These are phyloP conservation scores for Leucozona laternaria DNA, from an alignment of 2,888 invertebrate species.

Conservation along the genomic window DNA sequence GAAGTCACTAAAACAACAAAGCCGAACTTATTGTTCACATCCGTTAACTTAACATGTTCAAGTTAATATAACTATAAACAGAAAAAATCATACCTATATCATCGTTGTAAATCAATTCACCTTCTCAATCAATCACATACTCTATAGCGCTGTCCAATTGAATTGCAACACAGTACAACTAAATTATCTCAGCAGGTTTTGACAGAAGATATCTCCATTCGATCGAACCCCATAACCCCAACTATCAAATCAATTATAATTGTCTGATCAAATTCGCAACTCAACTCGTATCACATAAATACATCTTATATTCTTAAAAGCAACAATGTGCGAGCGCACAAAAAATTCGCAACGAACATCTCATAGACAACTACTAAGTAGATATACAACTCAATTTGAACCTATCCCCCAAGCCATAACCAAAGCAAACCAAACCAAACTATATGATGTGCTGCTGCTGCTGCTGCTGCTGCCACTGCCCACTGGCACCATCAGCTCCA, in stretches of 20 bases:
- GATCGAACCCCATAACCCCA: constrained; percentile 55
- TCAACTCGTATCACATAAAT: constrained; percentile 23
- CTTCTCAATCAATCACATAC: neutral
- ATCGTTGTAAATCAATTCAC: neutral
- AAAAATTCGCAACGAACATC: constrained; percentile 20
- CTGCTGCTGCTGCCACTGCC: neutral
- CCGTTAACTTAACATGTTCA: neutral
- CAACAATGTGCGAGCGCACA: constrained; percentile 4
- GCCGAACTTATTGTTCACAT: neutral
- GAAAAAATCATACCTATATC: neutral
- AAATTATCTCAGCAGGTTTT: constrained; percentile 38
- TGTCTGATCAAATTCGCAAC: constrained; percentile 33
- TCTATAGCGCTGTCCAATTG: constrained; percentile 41
- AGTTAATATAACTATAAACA: neutral
- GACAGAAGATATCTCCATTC: constrained; percentile 66
- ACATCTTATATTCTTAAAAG: neutral
- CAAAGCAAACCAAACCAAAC: neutral
- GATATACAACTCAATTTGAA: constrained; percentile 49
- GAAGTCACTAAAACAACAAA: too few relatives aligned
- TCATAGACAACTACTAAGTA: neutral
- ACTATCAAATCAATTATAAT: constrained; percentile 50
- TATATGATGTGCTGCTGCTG: constrained; percentile 4
- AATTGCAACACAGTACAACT: constrained; percentile 3
- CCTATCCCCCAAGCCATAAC: constrained; percentile 13
- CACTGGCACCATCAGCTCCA: constrained; percentile 21